Percentiles rank a stretch among this genome's conserved stretches.
Conservation (phyloP, 2,113 vertebrate genomes). For the Aldabrachelys gigantea region DNA sequence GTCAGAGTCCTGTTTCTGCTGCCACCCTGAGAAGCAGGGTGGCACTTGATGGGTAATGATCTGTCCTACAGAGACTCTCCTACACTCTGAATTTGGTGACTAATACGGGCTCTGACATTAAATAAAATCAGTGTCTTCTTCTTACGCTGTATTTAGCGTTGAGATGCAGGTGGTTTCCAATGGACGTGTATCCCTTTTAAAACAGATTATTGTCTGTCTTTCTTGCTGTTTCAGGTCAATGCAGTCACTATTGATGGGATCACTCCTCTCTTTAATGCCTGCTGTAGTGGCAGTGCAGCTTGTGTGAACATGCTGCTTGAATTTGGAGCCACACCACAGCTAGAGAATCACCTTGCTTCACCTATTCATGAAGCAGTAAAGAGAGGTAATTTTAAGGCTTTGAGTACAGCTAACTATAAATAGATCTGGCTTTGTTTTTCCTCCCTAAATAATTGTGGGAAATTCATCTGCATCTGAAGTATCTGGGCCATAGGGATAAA, state of each 20-base stretch:
- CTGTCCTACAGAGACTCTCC: background rate
- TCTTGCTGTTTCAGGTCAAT: slow-evolving; percentile 78
- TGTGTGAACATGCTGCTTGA: slow-evolving; percentile 87
- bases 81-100: background rate
- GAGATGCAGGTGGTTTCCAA: rapidly evolving
- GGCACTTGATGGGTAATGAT: background rate
- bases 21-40: background rate
- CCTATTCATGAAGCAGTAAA: slow-evolving; percentile 88
- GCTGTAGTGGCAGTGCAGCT: slow-evolving; percentile 85
- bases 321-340: slow-evolving; percentile 76
- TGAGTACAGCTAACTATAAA: background rate
- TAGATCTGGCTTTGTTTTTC: background rate
- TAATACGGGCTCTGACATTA: background rate
- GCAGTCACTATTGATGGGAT: slow-evolving; percentile 83
- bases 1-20: background rate
- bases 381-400: slow-evolving; percentile 78
- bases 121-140: background rate
- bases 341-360: slow-evolving; percentile 76
- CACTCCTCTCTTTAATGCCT: slow-evolving; percentile 90
- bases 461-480: background rate
- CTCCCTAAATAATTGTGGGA: rapidly evolving
- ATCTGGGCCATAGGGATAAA: rapidly evolving
- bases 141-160: background rate
- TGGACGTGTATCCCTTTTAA: background rate
- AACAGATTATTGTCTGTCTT: rapidly evolving